A percentile compares a stretch with the other conserved stretches of the same genome.
phyloP scores from a whole-genome alignment of 2,888 invertebrate genomes.

The Caenorhabditis sinica region DNA sequence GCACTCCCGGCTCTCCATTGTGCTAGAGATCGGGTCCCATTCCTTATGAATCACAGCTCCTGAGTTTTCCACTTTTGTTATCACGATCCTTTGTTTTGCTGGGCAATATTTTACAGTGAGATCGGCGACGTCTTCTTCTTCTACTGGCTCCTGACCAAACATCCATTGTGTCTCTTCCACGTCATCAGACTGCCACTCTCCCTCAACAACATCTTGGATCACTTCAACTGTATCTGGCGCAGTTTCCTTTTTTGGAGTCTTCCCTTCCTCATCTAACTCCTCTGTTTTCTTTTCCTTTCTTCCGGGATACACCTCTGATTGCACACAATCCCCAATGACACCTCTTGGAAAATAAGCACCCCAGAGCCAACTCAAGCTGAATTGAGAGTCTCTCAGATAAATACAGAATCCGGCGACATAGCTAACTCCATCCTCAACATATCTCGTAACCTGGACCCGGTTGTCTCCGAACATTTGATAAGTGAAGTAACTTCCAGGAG shows the following conservation, averaged over 20 bases:
- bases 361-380: no score
- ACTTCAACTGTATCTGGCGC: no score
- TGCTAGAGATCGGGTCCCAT: not conserved
- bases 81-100: no score
- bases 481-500: constrained; percentile 1
- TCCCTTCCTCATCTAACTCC: no score
- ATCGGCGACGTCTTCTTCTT: not conserved
- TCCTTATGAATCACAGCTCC: constrained; percentile 16
- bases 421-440: constrained; percentile 15
- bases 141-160: no score
- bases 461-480: constrained; percentile 25
- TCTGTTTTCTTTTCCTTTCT: no score
- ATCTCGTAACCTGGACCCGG: constrained; percentile 23
- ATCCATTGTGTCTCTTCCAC: no score
- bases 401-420: constrained; percentile 40
- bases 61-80: no score
- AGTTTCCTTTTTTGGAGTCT: no score
- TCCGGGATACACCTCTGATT: no score
- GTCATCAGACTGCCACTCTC: no score
- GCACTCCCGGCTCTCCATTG: not conserved
- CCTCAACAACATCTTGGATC: no score
- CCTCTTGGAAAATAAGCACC: not conserved
- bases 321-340: not conserved
- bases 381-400: not conserved
- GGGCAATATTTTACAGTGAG: constrained; percentile 5